These are phyloP conservation scores for Clytia hemisphaerica DNA, from an alignment of 30 jellyfish, hydroid and myxozoan genomes.

Conservation along the genomic window DNA sequence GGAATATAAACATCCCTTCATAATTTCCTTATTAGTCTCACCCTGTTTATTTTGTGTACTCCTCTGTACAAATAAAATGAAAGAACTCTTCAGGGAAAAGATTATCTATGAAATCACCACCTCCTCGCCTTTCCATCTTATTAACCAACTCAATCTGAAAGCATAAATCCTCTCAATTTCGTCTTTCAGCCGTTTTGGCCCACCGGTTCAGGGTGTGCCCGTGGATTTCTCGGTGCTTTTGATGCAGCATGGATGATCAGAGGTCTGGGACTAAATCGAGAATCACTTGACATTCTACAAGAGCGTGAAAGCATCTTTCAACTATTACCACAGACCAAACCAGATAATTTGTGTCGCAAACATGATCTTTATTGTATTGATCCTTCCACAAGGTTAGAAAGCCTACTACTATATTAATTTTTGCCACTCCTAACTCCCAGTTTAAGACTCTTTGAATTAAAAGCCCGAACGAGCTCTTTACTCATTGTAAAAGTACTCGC, in stretches of 20 bases:
- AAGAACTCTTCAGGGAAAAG: no score
- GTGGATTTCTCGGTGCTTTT: conserved; percentile 85
- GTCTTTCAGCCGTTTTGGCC: conserved; percentile 94
- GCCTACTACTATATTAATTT: no score
- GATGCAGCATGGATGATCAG: conserved; percentile 96
- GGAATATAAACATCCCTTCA: no score
- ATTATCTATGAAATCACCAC: no score
- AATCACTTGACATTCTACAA: conserved; percentile 73
- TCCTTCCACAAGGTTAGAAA: conserved; percentile 84
- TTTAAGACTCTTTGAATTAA: no score
- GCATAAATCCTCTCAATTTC: background rate
- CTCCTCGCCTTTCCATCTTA: no score
- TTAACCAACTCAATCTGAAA: background rate
- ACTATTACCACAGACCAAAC: conserved; percentile 79
- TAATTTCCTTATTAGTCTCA: no score
- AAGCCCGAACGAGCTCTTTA: no score
- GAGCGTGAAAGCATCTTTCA: conserved; percentile 74
- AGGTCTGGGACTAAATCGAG: conserved; percentile 67
- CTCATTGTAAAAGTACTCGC: no score
- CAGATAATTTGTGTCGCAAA: conserved; percentile 42
- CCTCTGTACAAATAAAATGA: no score
- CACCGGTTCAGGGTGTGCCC: conserved; percentile 97
- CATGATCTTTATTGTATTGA: conserved; percentile 67
- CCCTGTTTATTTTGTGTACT: no score
- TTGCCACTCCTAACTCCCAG: no score